Evolutionary conservation across 1,140 invertebrate genomes (phyloP).

Genomic region (Drosophila littoralis): DNA sequence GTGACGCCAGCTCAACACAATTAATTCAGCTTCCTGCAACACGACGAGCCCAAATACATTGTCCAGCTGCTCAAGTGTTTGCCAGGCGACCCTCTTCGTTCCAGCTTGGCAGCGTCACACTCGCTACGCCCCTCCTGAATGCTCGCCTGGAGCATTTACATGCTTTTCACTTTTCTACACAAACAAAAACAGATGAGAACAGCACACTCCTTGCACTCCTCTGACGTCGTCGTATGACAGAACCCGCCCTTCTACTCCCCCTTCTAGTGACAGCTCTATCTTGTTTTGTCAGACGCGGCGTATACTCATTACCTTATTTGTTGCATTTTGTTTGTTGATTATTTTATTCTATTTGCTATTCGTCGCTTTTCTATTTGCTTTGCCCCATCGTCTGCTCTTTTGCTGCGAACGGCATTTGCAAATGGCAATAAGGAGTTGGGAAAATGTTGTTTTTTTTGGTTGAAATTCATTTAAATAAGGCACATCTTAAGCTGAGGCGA

Average conservation of each 20-base stretch:
- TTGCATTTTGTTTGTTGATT: constrained; percentile 69
- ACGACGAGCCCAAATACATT: constrained; percentile 28
- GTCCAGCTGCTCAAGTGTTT: constrained; percentile 68
- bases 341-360: constrained; percentile 72
- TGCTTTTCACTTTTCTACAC: constrained; percentile 76
- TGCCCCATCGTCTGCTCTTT: constrained; percentile 40
- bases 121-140: constrained; percentile 29
- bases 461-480: too few species aligned
- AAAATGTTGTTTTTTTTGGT: too few species aligned
- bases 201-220: constrained; percentile 1
- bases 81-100: constrained; percentile 33
- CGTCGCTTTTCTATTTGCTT: constrained; percentile 42
- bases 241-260: neutral
- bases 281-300: constrained; percentile 56
- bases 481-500: neutral
- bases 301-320: constrained; percentile 76
- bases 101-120: neutral
- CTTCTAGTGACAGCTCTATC: constrained; percentile 11
- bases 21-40: constrained; percentile 37
- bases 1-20: constrained; percentile 30
- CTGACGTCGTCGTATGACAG: too few species aligned
- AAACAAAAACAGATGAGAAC: constrained; percentile 47
- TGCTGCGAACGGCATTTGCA: constrained; percentile 37
- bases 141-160: constrained; percentile 67
- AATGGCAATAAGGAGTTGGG: too few species aligned